phyloP scores from a whole-genome alignment of 2,113 vertebrate species.

The Vanacampus margaritifer region DNA sequence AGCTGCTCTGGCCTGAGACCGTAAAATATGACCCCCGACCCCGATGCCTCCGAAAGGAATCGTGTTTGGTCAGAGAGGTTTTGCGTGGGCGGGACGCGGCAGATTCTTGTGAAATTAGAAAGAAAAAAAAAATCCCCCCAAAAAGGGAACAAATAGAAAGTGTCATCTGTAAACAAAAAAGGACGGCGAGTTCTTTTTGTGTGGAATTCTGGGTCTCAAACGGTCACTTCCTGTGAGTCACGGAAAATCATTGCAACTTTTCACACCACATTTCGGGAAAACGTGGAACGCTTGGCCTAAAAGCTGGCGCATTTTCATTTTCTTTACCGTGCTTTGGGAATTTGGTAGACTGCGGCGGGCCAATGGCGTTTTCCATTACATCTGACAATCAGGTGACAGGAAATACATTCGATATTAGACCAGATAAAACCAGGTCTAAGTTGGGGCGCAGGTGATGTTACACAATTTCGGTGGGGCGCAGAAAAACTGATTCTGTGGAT shows the following conservation, averaged over 20 bases:
- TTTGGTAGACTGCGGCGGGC: too few species aligned
- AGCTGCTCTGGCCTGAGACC: constrained; percentile 76
- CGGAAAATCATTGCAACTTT: constrained; percentile 54
- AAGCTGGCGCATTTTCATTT: too few species aligned
- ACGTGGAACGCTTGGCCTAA: too few species aligned
- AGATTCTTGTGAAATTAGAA: constrained; percentile 20
- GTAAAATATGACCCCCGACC: constrained; percentile 84
- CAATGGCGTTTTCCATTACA: too few species aligned
- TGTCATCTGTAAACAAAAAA: constrained; percentile 15
- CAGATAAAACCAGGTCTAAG: too few species aligned
- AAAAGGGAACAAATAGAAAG: constrained; percentile 39
- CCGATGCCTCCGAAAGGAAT: too few species aligned
- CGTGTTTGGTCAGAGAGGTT: constrained; percentile 71
- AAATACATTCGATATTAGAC: too few species aligned
- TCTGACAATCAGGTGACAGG: too few species aligned
- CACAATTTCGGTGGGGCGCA: too few species aligned
- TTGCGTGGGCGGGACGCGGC: constrained; percentile 67
- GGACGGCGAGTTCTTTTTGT: constrained; percentile 57
- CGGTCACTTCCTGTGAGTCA: constrained; percentile 67
- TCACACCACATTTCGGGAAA: constrained; percentile 51
- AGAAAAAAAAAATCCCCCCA: constrained; percentile 13
- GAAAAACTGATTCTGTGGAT: too few species aligned
- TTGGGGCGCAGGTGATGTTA: too few species aligned
- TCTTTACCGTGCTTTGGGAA: constrained; percentile 33
- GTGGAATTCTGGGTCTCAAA: constrained; percentile 46